These are phyloP conservation scores for Phortica magna DNA, from an alignment of 2,888 invertebrate genomes.

Conservation along the genomic window DNA sequence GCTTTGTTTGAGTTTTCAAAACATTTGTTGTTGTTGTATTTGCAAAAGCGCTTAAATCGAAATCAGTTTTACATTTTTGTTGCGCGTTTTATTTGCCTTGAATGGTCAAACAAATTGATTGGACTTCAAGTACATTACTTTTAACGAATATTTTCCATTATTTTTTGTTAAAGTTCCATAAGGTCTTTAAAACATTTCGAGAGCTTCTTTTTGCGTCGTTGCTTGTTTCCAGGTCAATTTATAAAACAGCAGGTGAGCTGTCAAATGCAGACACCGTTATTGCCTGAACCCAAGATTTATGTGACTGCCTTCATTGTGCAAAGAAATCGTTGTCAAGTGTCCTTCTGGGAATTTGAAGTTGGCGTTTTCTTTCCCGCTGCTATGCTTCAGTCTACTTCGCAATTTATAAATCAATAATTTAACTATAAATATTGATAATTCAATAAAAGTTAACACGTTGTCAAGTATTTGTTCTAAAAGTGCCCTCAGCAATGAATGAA, in stretches of 20 bases:
- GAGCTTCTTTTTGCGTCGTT: background rate
- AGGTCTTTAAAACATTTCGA: background rate
- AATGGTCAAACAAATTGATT: background rate
- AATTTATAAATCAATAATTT: background rate
- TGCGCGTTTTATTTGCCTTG: background rate
- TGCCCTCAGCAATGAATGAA: no score
- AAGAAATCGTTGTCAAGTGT: background rate
- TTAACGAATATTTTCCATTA: background rate
- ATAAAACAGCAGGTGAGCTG: slow-evolving; percentile 12
- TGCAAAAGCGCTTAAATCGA: background rate
- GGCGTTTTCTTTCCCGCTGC: background rate
- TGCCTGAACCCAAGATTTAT: background rate
- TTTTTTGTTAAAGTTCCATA: background rate
- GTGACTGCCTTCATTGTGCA: background rate
- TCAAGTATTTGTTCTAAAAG: no score
- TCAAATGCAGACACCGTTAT: background rate
- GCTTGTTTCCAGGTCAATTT: background rate
- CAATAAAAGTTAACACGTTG: no score
- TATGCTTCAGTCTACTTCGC: no score
- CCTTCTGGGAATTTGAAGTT: background rate
- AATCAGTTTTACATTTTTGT: background rate
- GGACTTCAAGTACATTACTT: background rate
- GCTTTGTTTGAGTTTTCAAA: slow-evolving; percentile 6
- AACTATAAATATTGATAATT: background rate
- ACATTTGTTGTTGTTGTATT: background rate